Evolutionary conservation across 92 coral and sea anemone species (phyloP), one percentile per base, ranked within the genome.

Genomic region (Epizoanthus fatuus): DNA sequence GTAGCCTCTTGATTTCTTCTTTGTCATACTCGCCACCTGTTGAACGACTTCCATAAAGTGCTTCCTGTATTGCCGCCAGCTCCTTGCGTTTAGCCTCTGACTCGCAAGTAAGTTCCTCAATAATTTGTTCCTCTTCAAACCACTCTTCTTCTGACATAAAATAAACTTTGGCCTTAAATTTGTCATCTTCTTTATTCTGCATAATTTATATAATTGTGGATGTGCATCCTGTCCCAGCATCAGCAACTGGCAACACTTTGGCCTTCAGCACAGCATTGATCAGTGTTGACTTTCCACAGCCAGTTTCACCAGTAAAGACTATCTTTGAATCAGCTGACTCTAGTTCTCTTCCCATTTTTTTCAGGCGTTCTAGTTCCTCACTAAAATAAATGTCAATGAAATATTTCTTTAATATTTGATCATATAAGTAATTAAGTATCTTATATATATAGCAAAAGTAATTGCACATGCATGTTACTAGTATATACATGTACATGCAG

Each of bases 261-360:
- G 22, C 38, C 25, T 35, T 35, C 22, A 64, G 22, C 12, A 64
- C 37, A 11, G 69, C 25, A 64, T 64, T 64, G 37, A 64, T 64
- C 69, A 64, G 40, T 8, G 69, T 64, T 25, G 69, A n/a, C 32
- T 64, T 64, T 32, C 69, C 69, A 64, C 69, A 64, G 32, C 69
- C 69, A 0, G 69, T 29, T 13, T 64, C 69, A n/a, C 69, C 69
- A 32, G 32, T 37, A 64, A 64, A 64, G 44, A 64, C 37, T 17
- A 64, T 35, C 35, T 20, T 64, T 22, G 69, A 9, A 17, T 64
- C 12, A 6, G 12, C 37, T 3, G 44, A 64, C 69, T 64, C 69
- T 12, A 49, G 11, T 49, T 49, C 12, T 49, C 53, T 49, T 8
- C 53, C 53, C 13, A 8, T 12, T 10, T 11, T 12, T 49, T 49